These are phyloP conservation scores for Pipistrellus pipistrellus DNA, from an alignment of 2,797 vertebrate species.

Conservation along the genomic window DNA sequence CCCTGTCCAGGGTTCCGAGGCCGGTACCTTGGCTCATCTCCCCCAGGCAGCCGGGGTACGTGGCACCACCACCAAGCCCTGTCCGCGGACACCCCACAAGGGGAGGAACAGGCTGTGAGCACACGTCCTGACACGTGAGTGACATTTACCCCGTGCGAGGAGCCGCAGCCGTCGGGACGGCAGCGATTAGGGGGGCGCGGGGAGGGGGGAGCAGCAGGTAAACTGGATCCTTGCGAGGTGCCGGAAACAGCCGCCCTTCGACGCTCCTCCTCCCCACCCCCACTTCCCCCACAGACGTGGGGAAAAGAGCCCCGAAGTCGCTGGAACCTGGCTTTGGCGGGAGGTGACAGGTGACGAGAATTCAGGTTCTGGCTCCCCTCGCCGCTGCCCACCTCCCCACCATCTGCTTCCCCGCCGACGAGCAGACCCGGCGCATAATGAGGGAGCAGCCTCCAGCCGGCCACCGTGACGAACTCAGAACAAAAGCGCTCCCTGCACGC, in stretches of 20 bases:
- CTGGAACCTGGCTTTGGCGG: constrained; percentile 88
- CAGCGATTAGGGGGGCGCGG: not conserved
- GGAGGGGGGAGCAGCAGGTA: constrained; percentile 54
- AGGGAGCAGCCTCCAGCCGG: constrained; percentile 91
- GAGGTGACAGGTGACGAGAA: constrained; percentile 92
- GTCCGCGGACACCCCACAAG: constrained; percentile 86
- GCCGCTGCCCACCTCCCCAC: constrained; percentile 89
- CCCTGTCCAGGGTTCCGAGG: constrained; percentile 61
- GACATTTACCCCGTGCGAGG: constrained; percentile 87
- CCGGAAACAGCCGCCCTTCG: not conserved
- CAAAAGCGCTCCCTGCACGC: constrained; percentile 92
- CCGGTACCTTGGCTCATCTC: constrained; percentile 84
- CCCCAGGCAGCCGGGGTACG: constrained; percentile 82
- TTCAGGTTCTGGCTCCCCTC: constrained; percentile 89
- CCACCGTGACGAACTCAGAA: constrained; percentile 92
- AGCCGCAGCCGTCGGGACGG: constrained; percentile 78
- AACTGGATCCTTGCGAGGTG: not conserved
- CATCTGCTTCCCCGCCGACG: constrained; percentile 91
- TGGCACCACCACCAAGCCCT: constrained; percentile 80
- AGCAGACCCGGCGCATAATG: constrained; percentile 90
- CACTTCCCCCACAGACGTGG: not conserved
- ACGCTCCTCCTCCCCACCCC: not conserved
- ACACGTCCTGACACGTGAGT: constrained; percentile 88
- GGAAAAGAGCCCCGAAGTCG: constrained; percentile 83
- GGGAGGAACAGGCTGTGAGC: constrained; percentile 88